Evolutionary conservation across 1,140 invertebrate species (phyloP).

Genomic region (Dendroctonus valens): DNA sequence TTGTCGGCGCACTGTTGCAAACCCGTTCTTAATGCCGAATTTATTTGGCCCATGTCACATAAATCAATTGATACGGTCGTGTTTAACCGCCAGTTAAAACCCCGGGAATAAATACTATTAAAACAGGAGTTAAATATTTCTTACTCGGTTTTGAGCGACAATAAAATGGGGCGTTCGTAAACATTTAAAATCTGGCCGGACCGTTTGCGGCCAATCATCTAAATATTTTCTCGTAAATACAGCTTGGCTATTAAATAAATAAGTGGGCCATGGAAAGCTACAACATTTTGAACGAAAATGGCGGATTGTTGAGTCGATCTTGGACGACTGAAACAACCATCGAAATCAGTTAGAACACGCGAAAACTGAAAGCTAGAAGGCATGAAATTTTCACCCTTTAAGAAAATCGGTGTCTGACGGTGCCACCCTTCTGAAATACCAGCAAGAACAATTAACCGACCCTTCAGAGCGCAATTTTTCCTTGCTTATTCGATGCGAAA

Average conservation of each 20-base stretch:
- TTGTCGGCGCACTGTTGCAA: conserved; percentile 8
- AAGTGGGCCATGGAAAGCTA: not conserved
- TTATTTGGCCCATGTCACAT: conserved; percentile 24
- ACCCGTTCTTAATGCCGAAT: conserved; percentile 10
- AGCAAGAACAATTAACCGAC: no score
- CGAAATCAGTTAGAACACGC: no score
- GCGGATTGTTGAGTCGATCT: no score
- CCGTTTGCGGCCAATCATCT: conserved; percentile 1
- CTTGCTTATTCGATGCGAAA: no score
- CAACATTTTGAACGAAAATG: no score
- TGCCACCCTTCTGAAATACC: no score
- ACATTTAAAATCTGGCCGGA: conserved; percentile 2
- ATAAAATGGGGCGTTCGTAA: conserved; percentile 17
- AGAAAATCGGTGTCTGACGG: no score
- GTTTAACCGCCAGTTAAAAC: conserved; percentile 13
- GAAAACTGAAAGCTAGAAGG: no score
- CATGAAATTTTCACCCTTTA: no score
- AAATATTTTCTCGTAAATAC: conserved; percentile 8
- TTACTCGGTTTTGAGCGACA: conserved; percentile 13
- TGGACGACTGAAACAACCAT: no score
- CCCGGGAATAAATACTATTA: conserved; percentile 11
- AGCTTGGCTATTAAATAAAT: conserved; percentile 1
- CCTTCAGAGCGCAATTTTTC: no score
- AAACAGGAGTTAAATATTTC: conserved; percentile 2
- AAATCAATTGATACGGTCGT: conserved; percentile 22